Conservation (phyloP, 2,797 vertebrate species). For the Carcharodon carcharias region DNA sequence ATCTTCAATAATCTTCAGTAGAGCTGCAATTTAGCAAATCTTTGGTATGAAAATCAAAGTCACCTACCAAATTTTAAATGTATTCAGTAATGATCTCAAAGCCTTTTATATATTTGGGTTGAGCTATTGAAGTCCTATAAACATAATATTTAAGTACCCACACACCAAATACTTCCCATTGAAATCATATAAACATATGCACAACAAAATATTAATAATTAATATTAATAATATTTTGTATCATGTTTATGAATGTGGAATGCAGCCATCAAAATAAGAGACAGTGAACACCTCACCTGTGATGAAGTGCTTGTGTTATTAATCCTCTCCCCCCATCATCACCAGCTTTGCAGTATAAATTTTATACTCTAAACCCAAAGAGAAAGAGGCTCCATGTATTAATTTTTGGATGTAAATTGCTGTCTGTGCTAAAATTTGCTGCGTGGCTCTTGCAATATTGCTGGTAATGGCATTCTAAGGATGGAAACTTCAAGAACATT, state of each 20-base stretch:
- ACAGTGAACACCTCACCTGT: background rate
- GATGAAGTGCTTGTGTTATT: background rate
- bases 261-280: background rate
- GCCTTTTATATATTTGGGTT: background rate
- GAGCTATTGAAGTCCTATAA: background rate
- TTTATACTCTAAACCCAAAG: background rate
- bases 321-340: background rate
- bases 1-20: background rate
- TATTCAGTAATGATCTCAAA: background rate
- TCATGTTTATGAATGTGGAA: background rate
- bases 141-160: background rate
- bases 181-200: background rate
- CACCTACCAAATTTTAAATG: background rate
- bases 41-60: background rate
- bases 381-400: background rate
- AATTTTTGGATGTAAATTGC: background rate
- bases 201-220: background rate
- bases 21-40: background rate
- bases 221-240: background rate
- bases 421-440: background rate
- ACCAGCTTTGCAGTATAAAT: background rate
- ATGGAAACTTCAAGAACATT: background rate
- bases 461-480: background rate
- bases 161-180: background rate
- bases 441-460: background rate